These are phyloP conservation scores for Fulmarus glacialis DNA, from an alignment of 2,113 vertebrate species.

Conservation along the genomic window DNA sequence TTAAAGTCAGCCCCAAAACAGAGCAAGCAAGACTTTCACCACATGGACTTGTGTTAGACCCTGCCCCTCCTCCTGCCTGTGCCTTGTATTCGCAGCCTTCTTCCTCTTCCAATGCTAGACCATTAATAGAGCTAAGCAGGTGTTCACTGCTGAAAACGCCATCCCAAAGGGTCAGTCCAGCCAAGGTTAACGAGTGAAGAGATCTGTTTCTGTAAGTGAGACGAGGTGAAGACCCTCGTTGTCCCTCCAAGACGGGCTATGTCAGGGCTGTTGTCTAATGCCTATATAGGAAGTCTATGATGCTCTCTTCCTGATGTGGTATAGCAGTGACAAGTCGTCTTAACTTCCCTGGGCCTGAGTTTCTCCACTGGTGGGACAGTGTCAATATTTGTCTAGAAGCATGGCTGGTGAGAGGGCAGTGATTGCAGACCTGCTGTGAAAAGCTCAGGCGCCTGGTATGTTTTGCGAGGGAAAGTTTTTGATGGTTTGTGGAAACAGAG, in stretches of 20 bases:
- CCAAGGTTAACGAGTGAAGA: neutral
- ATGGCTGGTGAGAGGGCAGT: neutral
- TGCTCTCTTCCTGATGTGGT: neutral
- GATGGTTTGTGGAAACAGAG: neutral
- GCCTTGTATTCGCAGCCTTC: neutral
- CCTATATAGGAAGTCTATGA: accelerated
- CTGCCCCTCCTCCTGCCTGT: neutral
- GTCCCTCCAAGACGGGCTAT: neutral
- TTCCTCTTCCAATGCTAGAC: neutral
- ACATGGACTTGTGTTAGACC: neutral
- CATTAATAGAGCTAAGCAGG: neutral
- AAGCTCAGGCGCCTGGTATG: neutral
- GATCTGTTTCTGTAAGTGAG: neutral
- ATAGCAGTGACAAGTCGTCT: neutral
- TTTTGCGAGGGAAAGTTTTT: neutral
- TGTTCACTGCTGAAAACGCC: neutral
- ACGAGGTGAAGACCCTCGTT: neutral
- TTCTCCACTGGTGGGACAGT: neutral
- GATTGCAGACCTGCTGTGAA: neutral
- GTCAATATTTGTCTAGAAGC: neutral
- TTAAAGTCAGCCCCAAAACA: neutral
- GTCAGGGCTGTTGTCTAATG: neutral
- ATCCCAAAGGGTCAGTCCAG: neutral
- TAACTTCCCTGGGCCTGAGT: neutral
- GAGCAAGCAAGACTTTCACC: neutral